Conservation (phyloP, 1,140 invertebrate species). For the Zaprionus vittiger region DNA sequence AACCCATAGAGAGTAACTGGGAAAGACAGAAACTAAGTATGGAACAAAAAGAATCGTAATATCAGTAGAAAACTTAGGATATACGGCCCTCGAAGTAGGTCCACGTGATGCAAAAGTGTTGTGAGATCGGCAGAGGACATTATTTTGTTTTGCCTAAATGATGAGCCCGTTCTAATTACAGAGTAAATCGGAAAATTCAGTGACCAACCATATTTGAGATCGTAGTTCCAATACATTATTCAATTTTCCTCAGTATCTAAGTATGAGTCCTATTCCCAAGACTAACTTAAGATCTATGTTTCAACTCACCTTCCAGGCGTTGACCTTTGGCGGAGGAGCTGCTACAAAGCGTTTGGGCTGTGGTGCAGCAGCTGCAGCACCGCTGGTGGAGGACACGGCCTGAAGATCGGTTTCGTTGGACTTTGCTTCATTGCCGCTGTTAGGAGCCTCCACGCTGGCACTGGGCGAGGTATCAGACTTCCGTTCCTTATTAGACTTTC, state of each 20-base stretch:
- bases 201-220: too few relatives aligned
- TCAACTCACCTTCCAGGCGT: constrained; percentile 85
- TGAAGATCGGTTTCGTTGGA: constrained; percentile 60
- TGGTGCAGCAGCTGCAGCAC: constrained; percentile 37
- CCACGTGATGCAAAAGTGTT: too few relatives aligned
- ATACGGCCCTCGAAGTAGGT: too few relatives aligned
- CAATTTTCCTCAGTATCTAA: too few relatives aligned
- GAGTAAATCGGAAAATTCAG: not conserved
- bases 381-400: constrained; percentile 25
- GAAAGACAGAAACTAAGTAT: not conserved
- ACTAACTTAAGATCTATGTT: not conserved
- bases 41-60: too few relatives aligned
- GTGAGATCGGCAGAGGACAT: too few relatives aligned
- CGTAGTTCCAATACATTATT: too few relatives aligned
- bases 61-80: too few relatives aligned
- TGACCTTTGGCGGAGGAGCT: constrained; percentile 86
- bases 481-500: constrained; percentile 68
- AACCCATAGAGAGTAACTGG: not conserved
- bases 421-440: constrained; percentile 72
- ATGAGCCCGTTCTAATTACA: not conserved
- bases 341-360: constrained; percentile 85
- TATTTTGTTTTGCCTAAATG: too few relatives aligned
- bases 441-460: constrained; percentile 71
- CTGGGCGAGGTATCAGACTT: constrained; percentile 77
- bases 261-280: not conserved